Evolutionary conservation across 2,888 invertebrate genomes (phyloP).

Genomic region (Drosophila picticornis): DNA sequence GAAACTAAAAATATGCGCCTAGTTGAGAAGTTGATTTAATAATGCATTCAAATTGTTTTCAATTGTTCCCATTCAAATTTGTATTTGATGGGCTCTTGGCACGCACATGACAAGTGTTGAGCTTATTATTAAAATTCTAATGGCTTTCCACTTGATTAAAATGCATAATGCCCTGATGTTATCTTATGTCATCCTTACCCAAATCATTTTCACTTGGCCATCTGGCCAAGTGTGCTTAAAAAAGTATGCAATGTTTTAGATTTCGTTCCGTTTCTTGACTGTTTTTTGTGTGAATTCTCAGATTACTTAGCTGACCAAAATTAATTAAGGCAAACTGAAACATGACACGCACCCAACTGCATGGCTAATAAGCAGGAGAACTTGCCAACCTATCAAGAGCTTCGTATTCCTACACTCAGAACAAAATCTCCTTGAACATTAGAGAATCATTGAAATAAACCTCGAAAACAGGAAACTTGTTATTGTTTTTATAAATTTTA

Average conservation of each 20-base stretch:
- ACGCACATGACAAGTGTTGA: neutral
- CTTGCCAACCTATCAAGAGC: neutral
- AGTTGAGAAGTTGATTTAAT: neutral
- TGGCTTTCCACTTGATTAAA: neutral
- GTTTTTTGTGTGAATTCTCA: slow-evolving; percentile 24
- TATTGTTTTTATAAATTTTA: neutral
- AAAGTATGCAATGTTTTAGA: slow-evolving; percentile 4
- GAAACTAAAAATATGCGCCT: neutral
- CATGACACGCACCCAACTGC: slow-evolving; percentile 70
- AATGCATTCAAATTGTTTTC: neutral
- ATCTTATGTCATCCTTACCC: neutral
- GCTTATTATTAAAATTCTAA: neutral
- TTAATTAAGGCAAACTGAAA: slow-evolving; percentile 76
- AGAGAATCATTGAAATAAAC: neutral
- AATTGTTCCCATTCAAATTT: neutral
- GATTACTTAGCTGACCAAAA: slow-evolving; percentile 59
- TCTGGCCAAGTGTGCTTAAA: neutral
- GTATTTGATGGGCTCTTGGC: neutral
- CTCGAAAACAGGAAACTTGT: neutral
- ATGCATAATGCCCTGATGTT: neutral
- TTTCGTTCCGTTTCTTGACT: neutral
- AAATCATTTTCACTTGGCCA: neutral
- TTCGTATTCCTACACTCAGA: neutral
- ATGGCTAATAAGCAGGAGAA: slow-evolving; percentile 51
- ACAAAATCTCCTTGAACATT: neutral